Evolutionary conservation across 2,113 vertebrate genomes (phyloP).

Genomic region (Isichthys henryi): DNA sequence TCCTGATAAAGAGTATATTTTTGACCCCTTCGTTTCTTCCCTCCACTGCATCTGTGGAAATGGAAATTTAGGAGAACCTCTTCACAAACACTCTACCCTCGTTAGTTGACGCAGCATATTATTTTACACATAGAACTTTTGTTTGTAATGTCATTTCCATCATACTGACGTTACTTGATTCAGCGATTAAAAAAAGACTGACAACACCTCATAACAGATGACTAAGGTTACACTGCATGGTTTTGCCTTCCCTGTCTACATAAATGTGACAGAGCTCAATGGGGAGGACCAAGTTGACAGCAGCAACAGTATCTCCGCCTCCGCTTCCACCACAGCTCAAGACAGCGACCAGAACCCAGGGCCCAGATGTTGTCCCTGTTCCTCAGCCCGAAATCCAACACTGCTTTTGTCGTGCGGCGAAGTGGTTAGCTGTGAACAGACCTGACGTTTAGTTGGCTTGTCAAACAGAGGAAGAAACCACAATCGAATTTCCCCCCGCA

Average conservation of each 20-base stretch:
- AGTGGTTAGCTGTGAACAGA: constrained; percentile 61
- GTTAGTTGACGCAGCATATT: neutral
- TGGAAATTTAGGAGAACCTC: constrained; percentile 6
- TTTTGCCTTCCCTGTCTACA: neutral
- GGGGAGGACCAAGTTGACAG: neutral
- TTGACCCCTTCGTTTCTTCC: neutral
- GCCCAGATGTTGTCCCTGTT: constrained; percentile 34
- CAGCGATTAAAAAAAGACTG: neutral
- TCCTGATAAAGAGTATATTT: neutral
- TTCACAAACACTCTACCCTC: neutral
- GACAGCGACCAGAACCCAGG: constrained; percentile 3
- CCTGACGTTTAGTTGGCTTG: constrained; percentile 53
- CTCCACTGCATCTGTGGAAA: neutral
- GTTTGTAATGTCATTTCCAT: neutral
- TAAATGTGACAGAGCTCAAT: neutral
- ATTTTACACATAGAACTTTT: neutral
- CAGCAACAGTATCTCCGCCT: neutral
- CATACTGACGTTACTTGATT: neutral
- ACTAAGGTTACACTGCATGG: neutral
- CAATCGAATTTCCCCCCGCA: constrained; percentile 26
- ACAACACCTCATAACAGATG: constrained; percentile 7
- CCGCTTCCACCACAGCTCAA: constrained; percentile 7
- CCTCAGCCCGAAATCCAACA: constrained; percentile 45
- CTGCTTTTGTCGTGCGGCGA: constrained; percentile 52
- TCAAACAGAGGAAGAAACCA: constrained; percentile 29